Conservation (phyloP, 2,888 invertebrate species). For the Polietes domitor region DNA sequence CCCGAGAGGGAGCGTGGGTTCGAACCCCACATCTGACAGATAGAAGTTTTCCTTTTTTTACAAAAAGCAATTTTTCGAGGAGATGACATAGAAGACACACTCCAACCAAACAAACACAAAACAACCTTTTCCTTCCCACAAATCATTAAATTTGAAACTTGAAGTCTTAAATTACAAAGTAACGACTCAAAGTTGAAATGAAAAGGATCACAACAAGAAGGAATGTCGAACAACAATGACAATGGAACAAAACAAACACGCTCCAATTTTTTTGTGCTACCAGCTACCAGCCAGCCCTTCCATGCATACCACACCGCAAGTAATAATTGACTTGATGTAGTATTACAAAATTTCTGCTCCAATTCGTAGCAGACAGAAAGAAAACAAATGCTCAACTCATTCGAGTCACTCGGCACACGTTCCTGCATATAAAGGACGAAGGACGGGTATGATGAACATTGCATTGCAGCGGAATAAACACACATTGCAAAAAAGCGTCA, state of each 20-base stretch:
- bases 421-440: neutral
- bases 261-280: slow-evolving; percentile 3
- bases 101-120: no score
- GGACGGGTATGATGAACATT: slow-evolving; percentile 2
- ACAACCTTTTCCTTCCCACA: no score
- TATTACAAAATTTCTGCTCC: slow-evolving; percentile 64
- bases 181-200: slow-evolving; percentile 29
- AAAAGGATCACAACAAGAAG: slow-evolving; percentile 18
- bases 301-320: neutral
- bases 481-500: no score
- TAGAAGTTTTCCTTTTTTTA: slow-evolving; percentile 38
- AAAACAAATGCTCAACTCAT: slow-evolving; percentile 11
- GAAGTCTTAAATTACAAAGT: slow-evolving; percentile 28
- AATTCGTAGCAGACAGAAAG: slow-evolving; percentile 52
- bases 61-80: slow-evolving; percentile 12
- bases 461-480: neutral
- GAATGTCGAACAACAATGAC: slow-evolving; percentile 42
- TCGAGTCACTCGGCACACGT: neutral
- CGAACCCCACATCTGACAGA: slow-evolving; percentile 87
- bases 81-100: neutral
- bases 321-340: slow-evolving; percentile 56
- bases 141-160: neutral
- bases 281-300: no score
- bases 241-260: slow-evolving; percentile 34
- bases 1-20: slow-evolving; percentile 89